Conservation (phyloP, 2,797 vertebrate species). For the Clamator glandarius region DNA sequence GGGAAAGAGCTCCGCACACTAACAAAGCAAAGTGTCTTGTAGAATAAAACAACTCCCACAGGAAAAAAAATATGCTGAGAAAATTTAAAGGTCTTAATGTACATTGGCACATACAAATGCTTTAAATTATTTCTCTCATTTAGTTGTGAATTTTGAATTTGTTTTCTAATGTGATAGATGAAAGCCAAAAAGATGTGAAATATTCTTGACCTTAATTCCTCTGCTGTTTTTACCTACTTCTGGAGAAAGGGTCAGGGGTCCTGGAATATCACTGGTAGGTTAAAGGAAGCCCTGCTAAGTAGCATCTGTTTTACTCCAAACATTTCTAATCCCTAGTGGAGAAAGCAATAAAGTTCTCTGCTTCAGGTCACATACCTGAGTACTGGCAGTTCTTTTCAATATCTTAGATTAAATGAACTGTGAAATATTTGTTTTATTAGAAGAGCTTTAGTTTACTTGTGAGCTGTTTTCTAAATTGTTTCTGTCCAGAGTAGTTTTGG, state of each 20-base stretch:
- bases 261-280: background rate
- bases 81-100: background rate
- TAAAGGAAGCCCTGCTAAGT: conserved; percentile 52
- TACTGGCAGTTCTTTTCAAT: conserved; percentile 79
- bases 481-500: conserved; percentile 58
- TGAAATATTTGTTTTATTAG: conserved; percentile 82
- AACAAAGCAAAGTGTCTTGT: background rate
- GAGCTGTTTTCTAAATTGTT: conserved; percentile 65
- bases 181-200: background rate
- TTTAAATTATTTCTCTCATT: background rate
- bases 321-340: conserved; percentile 53
- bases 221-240: background rate
- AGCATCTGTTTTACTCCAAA: conserved; percentile 67
- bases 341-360: conserved; percentile 69
- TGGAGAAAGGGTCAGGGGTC: conserved; percentile 9
- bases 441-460: conserved; percentile 76
- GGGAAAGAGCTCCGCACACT: rapidly evolving
- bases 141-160: background rate
- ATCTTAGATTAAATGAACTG: conserved; percentile 81
- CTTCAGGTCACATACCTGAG: conserved; percentile 75
- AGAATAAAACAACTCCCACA: background rate
- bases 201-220: background rate
- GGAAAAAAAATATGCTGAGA: background rate
- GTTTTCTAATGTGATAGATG: background rate
- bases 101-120: background rate